A percentile compares a stretch with the other conserved stretches of the same genome.
phyloP scores from a whole-genome alignment of 2,888 invertebrate species.

The Abscondita cerata region DNA sequence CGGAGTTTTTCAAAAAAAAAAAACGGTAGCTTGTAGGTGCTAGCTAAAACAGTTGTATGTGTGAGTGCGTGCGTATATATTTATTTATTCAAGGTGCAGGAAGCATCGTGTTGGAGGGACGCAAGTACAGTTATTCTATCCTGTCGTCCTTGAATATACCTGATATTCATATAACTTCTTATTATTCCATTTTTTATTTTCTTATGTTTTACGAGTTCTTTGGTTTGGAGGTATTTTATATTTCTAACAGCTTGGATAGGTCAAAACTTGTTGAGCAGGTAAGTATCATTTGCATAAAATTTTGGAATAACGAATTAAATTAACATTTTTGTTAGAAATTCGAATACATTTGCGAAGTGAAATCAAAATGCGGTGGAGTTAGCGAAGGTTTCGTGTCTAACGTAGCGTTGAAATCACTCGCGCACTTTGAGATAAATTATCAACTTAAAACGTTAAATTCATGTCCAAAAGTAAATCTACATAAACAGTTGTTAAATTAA shows the following conservation, averaged over 20 bases:
- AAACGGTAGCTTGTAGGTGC: conserved; percentile 26
- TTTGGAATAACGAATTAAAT: background rate
- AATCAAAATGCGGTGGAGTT: background rate
- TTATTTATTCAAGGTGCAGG: conserved; percentile 32
- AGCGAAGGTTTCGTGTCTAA: conserved; percentile 10
- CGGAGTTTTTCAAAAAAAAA: conserved; percentile 26
- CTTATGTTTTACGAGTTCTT: conserved; percentile 7
- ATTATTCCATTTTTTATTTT: conserved; percentile 8
- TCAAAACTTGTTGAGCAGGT: conserved; percentile 21
- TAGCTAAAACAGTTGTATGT: conserved; percentile 26
- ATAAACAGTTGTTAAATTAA: too few relatives aligned
- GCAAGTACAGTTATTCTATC: conserved; percentile 33
- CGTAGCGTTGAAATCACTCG: conserved; percentile 13
- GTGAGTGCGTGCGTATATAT: conserved; percentile 1
- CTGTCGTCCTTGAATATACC: conserved; percentile 31
- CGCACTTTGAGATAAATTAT: background rate
- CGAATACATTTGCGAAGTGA: too few relatives aligned
- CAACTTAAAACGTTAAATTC: too few relatives aligned
- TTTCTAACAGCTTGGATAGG: conserved; percentile 8
- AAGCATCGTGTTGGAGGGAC: conserved; percentile 33
- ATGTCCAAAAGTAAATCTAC: too few relatives aligned
- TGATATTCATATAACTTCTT: conserved; percentile 19
- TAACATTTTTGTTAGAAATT: background rate
- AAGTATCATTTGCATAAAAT: conserved; percentile 18
- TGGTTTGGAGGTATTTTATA: too few relatives aligned